These are phyloP conservation scores for Taurulus bubalis DNA, from an alignment of 2,113 vertebrate genomes.

Conservation along the genomic window DNA sequence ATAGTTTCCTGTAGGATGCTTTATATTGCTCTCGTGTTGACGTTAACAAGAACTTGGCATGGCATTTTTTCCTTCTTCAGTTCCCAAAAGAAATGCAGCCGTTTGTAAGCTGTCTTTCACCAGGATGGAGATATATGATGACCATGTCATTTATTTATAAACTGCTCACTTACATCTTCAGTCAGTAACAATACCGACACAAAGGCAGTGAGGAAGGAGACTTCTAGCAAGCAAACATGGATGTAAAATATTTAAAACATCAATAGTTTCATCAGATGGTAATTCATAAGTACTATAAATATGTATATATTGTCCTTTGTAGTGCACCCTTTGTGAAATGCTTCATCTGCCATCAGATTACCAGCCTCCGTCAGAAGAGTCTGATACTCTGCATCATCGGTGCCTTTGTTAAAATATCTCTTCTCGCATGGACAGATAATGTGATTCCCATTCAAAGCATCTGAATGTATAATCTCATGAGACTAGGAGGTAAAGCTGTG, in stretches of 20 bases:
- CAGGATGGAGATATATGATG: too few relatives aligned
- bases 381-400: constrained; percentile 16
- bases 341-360: too few relatives aligned
- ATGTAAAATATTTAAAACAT: neutral
- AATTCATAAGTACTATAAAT: neutral
- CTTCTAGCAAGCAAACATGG: too few relatives aligned
- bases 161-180: too few relatives aligned
- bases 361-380: neutral
- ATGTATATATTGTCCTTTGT: neutral
- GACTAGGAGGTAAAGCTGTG: constrained; percentile 54
- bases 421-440: constrained; percentile 49
- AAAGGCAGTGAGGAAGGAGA: neutral
- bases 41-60: too few relatives aligned
- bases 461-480: constrained; percentile 67
- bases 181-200: too few relatives aligned
- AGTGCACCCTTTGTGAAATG: neutral
- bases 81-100: too few relatives aligned
- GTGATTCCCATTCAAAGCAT: constrained; percentile 65
- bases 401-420: constrained; percentile 56
- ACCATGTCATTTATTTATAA: too few relatives aligned
- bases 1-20: too few relatives aligned
- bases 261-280: neutral
- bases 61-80: too few relatives aligned
- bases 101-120: too few relatives aligned
- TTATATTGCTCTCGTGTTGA: too few relatives aligned